A percentile compares a stretch with the other conserved stretches of the same genome.
Evolutionary conservation across 2,113 vertebrate genomes (phyloP).

Genomic region (Paradoxurus hermaphroditus): DNA sequence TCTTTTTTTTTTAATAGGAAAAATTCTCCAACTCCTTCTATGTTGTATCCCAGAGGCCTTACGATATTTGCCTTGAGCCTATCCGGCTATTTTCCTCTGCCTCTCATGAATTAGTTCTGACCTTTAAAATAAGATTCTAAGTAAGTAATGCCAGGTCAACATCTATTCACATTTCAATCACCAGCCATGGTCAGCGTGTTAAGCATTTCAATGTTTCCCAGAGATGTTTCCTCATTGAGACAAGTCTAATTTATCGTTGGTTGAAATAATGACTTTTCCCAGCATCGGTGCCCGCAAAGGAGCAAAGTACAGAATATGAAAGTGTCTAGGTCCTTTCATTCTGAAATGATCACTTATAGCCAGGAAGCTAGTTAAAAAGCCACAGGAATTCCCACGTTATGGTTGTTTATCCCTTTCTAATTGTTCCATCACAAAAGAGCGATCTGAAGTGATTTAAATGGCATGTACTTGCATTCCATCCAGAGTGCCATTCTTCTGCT

Average conservation of each 20-base stretch:
- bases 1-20: not conserved
- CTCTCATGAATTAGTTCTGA: not conserved
- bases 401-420: not conserved
- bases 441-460: not conserved
- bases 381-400: not conserved
- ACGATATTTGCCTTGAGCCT: not conserved
- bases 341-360: not conserved
- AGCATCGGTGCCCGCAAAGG: not conserved
- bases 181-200: not conserved
- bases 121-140: slow-evolving; percentile 12
- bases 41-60: not conserved
- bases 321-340: not conserved
- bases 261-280: not conserved
- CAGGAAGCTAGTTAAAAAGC: not conserved
- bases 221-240: slow-evolving; percentile 4
- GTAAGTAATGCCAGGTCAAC: slow-evolving; percentile 22
- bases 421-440: not conserved
- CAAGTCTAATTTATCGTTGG: not conserved
- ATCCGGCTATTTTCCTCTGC: not conserved
- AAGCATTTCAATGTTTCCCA: not conserved
- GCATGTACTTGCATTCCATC: not conserved
- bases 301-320: not conserved
- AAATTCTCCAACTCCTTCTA: not conserved
- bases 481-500: not conserved
- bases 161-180: slow-evolving; percentile 7